phyloP scores from a whole-genome alignment of 2,888 invertebrate species.

The Brachyptera risi region DNA sequence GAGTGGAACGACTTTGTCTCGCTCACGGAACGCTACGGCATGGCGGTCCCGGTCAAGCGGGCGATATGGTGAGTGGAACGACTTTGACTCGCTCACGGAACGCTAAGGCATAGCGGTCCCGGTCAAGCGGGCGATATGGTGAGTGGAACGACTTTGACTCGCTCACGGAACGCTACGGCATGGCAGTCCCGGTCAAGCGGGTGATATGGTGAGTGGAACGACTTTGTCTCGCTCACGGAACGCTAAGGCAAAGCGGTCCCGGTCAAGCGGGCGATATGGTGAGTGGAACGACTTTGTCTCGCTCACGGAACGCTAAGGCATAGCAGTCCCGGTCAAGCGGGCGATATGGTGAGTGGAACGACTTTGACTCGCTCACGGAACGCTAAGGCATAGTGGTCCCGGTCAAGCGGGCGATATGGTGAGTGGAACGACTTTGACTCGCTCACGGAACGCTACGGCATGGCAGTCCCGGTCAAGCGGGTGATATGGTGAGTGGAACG shows the following conservation, averaged over 20 bases:
- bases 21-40: slow-evolving; percentile 47
- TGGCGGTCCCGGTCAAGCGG: slow-evolving; percentile 19
- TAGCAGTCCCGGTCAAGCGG: slow-evolving; percentile 19
- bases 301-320: slow-evolving; percentile 47
- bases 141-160: slow-evolving; percentile 70
- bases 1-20: slow-evolving; percentile 70
- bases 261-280: slow-evolving; percentile 35
- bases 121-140: slow-evolving; percentile 35
- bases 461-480: slow-evolving; percentile 19
- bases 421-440: slow-evolving; percentile 70
- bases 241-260: slow-evolving; percentile 40
- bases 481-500: slow-evolving; percentile 59
- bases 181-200: slow-evolving; percentile 19
- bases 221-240: slow-evolving; percentile 56
- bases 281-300: slow-evolving; percentile 70
- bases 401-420: slow-evolving; percentile 35
- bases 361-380: slow-evolving; percentile 56
- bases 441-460: slow-evolving; percentile 47
- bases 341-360: slow-evolving; percentile 59
- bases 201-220: slow-evolving; percentile 59
- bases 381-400: slow-evolving; percentile 40
- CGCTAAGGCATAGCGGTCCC: slow-evolving; percentile 40
- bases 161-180: slow-evolving; percentile 47
- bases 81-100: slow-evolving; percentile 56
- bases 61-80: slow-evolving; percentile 59